Evolutionary conservation across 1,140 invertebrate genomes (phyloP).

Genomic region (Drosophila sp.): DNA sequence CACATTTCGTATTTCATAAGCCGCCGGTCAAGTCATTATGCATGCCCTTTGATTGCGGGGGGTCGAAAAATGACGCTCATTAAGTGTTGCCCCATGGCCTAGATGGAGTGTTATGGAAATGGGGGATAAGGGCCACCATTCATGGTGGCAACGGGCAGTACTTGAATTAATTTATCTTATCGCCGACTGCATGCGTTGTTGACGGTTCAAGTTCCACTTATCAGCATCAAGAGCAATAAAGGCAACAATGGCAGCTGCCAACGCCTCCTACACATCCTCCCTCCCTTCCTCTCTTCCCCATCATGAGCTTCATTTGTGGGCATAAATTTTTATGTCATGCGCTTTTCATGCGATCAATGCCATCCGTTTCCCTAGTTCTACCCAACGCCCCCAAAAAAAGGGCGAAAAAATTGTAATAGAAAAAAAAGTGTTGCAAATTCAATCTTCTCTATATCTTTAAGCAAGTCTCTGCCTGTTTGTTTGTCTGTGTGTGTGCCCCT

Average conservation of each 20-base stretch:
- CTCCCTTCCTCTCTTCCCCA: slow-evolving; percentile 22
- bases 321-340: slow-evolving; percentile 69
- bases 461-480: neutral
- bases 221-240: slow-evolving; percentile 62
- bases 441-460: slow-evolving; percentile 40
- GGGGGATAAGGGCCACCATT: slow-evolving; percentile 27
- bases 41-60: slow-evolving; percentile 59
- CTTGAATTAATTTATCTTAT: slow-evolving; percentile 81
- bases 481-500: neutral
- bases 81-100: slow-evolving; percentile 34
- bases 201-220: slow-evolving; percentile 74
- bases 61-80: slow-evolving; percentile 65
- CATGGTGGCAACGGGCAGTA: slow-evolving; percentile 1
- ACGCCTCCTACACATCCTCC: slow-evolving; percentile 13
- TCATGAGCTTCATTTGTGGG: slow-evolving; percentile 63
- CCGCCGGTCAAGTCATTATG: slow-evolving; percentile 70
- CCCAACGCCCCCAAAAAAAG: slow-evolving; percentile 52
- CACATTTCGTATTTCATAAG: slow-evolving; percentile 70
- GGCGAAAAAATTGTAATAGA: slow-evolving; percentile 11
- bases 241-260: slow-evolving; percentile 31
- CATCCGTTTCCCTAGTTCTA: slow-evolving; percentile 48
- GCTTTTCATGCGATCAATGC: slow-evolving; percentile 60
- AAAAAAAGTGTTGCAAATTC: slow-evolving; percentile 70
- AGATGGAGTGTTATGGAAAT: slow-evolving; percentile 21
- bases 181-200: slow-evolving; percentile 67